Evolutionary conservation across 2,113 vertebrate genomes (phyloP).

Genomic region (Laticauda laticaudata): DNA sequence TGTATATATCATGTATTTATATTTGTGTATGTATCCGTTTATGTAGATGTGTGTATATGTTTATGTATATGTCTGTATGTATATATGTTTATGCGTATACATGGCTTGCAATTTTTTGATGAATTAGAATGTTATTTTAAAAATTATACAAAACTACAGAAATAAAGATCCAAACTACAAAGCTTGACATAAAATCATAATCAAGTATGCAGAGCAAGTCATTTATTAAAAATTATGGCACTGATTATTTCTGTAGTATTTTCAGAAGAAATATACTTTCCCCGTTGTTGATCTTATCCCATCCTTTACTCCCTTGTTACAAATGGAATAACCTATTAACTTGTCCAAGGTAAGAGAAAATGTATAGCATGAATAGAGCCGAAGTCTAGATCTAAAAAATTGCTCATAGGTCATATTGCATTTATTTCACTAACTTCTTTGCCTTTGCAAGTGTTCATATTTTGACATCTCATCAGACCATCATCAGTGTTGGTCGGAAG

Average conservation of each 20-base stretch:
- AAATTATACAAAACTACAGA: neutral
- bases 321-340: neutral
- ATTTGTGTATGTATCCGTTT: neutral
- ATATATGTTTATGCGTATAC: neutral
- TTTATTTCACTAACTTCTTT: neutral
- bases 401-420: neutral
- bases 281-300: neutral
- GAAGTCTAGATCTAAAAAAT: neutral
- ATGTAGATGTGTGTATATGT: neutral
- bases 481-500: conserved; percentile 29
- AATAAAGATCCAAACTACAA: neutral
- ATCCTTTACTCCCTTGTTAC: neutral
- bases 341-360: neutral
- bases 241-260: neutral
- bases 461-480: conserved; percentile 33
- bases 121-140: neutral
- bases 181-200: neutral
- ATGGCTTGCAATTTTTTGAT: neutral
- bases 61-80: neutral
- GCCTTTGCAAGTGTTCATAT: neutral
- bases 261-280: neutral
- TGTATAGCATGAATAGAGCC: neutral
- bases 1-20: neutral
- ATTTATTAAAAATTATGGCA: neutral
- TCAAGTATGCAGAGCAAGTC: neutral